These are phyloP conservation scores for Syrista parreyssii DNA, from an alignment of 2,888 invertebrate genomes.

Conservation along the genomic window DNA sequence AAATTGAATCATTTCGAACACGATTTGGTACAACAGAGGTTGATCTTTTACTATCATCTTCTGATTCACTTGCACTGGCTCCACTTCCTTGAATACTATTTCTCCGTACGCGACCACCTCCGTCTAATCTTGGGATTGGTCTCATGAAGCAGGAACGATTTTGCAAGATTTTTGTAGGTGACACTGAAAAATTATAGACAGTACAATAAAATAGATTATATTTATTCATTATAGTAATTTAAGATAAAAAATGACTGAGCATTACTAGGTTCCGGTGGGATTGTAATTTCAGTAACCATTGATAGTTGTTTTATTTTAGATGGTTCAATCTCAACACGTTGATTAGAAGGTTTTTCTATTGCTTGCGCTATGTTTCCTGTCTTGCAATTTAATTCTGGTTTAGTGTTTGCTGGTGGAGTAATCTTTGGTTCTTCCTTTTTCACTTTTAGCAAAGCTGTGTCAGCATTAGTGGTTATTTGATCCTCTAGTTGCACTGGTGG, in stretches of 20 bases:
- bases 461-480: neutral
- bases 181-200: slow-evolving; percentile 55
- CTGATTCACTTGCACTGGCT: slow-evolving; percentile 76
- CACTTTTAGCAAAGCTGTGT: neutral
- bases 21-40: slow-evolving; percentile 40
- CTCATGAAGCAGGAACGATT: slow-evolving; percentile 74
- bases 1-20: slow-evolving; percentile 68
- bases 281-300: neutral
- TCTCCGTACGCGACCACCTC: slow-evolving; percentile 66
- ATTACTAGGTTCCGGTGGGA: neutral
- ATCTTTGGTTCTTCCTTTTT: neutral
- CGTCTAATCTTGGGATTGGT: slow-evolving; percentile 74
- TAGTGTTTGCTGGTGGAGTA: neutral
- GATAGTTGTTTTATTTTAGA: neutral
- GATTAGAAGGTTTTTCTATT: neutral
- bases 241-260: neutral
- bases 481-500: neutral
- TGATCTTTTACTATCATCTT: slow-evolving; percentile 70
- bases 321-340: neutral
- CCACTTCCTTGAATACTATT: slow-evolving; percentile 73
- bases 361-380: slow-evolving; percentile 1
- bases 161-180: slow-evolving; percentile 69
- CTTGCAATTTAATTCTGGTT: neutral
- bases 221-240: neutral
- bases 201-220: slow-evolving; percentile 10